These are phyloP conservation scores for Cephalopachus bancanus DNA, from an alignment of 2,797 vertebrate species.

Conservation along the genomic window DNA sequence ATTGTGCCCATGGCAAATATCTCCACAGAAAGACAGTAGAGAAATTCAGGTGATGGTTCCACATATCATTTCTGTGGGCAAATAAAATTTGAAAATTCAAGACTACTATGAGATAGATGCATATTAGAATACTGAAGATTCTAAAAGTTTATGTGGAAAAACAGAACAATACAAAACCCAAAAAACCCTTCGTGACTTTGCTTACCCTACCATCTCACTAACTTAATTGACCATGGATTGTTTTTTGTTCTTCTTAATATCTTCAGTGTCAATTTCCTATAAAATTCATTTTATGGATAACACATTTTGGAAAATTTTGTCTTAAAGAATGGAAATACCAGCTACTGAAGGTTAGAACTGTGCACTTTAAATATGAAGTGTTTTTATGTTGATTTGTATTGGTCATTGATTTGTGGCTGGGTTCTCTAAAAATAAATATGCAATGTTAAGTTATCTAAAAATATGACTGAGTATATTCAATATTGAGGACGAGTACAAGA, in stretches of 20 bases:
- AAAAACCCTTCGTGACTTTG: not conserved
- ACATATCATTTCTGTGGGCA: slow-evolving; percentile 26
- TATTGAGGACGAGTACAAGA: slow-evolving; percentile 19
- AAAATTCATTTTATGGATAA: slow-evolving; percentile 52
- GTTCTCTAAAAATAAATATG: slow-evolving; percentile 66
- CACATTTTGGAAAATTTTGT: not conserved
- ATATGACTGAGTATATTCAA: slow-evolving; percentile 50
- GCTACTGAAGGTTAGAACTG: not conserved
- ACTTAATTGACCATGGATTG: not conserved
- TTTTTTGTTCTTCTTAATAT: not conserved
- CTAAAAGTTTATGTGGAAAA: slow-evolving; percentile 24
- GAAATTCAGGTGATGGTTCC: not conserved
- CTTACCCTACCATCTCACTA: not conserved
- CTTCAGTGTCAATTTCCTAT: slow-evolving; percentile 18
- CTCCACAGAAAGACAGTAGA: not conserved
- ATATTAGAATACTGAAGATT: slow-evolving; percentile 27
- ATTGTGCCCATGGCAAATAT: not conserved
- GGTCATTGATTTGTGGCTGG: slow-evolving; percentile 14
- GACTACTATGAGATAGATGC: not conserved
- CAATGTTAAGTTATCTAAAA: slow-evolving; percentile 68
- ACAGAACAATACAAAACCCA: not conserved
- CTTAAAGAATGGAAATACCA: slow-evolving; percentile 32
- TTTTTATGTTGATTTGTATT: slow-evolving; percentile 48
- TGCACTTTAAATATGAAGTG: not conserved
- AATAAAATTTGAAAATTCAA: not conserved